phyloP scores from a whole-genome alignment of 2,797 vertebrate species.

The Triplophysa yarkandensis region DNA sequence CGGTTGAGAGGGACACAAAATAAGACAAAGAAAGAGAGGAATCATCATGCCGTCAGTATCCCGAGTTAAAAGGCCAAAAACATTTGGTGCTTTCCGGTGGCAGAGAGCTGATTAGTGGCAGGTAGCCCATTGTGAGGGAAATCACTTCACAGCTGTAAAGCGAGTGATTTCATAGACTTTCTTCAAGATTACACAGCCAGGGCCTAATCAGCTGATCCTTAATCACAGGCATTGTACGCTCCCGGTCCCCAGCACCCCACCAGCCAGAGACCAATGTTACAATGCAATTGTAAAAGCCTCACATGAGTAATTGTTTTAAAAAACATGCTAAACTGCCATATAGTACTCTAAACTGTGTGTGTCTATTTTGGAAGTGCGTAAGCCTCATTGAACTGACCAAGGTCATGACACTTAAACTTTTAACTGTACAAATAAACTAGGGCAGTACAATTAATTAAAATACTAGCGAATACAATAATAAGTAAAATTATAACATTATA shows the following conservation, averaged over 20 bases:
- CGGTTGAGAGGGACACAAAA: conserved; percentile 1
- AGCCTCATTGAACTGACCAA: background rate
- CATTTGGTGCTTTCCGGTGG: conserved; percentile 67
- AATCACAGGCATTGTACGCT: conserved; percentile 74
- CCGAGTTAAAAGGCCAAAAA: conserved; percentile 70
- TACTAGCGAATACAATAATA: too few relatives aligned
- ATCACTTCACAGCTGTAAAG: conserved; percentile 76
- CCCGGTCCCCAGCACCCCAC: conserved; percentile 24
- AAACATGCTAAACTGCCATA: conserved; percentile 10
- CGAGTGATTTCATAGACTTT: conserved; percentile 77
- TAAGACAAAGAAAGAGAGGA: conserved; percentile 31
- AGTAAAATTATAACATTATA: too few relatives aligned
- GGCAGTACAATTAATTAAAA: too few relatives aligned
- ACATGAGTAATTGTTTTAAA: conserved; percentile 28
- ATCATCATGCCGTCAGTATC: conserved; percentile 66
- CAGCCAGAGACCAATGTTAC: conserved; percentile 37
- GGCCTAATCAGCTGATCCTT: conserved; percentile 78
- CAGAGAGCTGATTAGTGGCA: conserved; percentile 77
- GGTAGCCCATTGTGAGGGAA: conserved; percentile 75
- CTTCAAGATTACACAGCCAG: conserved; percentile 79
- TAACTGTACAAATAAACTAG: background rate
- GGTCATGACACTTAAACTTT: background rate
- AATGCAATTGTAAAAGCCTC: conserved; percentile 25
- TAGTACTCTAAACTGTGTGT: background rate
- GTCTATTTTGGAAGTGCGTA: background rate